Percentiles rank a stretch among this genome's conserved stretches.
Conservation (phyloP, 2,888 invertebrate genomes). For the Lepetodrilus schrolli region DNA sequence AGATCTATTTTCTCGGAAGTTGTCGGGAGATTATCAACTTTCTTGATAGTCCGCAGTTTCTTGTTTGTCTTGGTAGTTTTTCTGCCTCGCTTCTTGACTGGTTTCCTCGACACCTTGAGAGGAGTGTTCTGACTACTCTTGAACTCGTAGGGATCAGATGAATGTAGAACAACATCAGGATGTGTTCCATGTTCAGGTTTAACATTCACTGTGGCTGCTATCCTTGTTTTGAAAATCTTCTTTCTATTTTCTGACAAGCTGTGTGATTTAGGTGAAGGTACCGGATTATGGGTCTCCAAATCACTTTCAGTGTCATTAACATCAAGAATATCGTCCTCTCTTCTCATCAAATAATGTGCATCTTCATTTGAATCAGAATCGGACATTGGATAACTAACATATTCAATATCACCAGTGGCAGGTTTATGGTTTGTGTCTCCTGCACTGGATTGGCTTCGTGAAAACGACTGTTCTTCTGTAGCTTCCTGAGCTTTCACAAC, state of each 20-base stretch:
- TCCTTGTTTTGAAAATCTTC: not conserved
- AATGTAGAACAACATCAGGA: not conserved
- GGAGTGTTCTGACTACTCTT: conserved; percentile 58
- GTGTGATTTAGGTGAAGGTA: conserved; percentile 17
- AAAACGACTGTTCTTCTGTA: not conserved
- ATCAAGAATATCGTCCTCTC: too few species aligned
- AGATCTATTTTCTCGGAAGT: not conserved
- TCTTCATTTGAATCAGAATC: too few species aligned
- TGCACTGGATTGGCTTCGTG: not conserved
- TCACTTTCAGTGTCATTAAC: too few species aligned
- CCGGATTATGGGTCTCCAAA: not conserved
- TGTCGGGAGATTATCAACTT: not conserved
- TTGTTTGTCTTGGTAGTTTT: not conserved
- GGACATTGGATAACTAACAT: too few species aligned
- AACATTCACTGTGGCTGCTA: not conserved
- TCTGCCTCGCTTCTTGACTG: conserved; percentile 32
- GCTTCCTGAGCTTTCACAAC: not conserved
- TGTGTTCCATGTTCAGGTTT: not conserved
- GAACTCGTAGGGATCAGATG: conserved; percentile 63
- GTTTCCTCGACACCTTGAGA: conserved; percentile 30
- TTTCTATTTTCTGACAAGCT: not conserved
- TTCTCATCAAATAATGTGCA: too few species aligned
- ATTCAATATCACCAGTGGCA: too few species aligned
- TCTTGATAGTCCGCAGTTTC: not conserved
- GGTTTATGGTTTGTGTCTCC: too few species aligned